Evolutionary conservation across 2,888 invertebrate species (phyloP).

Genomic region (Cryptocephalus primarius): DNA sequence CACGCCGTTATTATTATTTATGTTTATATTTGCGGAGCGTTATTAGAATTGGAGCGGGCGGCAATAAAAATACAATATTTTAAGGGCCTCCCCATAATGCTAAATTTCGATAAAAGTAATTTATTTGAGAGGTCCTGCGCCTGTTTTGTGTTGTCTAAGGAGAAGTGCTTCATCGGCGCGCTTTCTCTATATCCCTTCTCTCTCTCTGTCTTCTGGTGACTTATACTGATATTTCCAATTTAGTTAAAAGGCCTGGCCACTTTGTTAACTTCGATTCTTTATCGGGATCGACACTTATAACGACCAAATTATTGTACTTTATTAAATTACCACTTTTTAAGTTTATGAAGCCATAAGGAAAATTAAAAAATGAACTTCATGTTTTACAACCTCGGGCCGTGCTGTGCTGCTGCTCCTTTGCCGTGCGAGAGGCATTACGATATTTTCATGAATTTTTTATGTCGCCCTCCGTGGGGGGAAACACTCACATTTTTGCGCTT

Average conservation of each 20-base stretch:
- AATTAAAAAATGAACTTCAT: background rate
- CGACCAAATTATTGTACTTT: constrained; percentile 28
- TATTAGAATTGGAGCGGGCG: constrained; percentile 1
- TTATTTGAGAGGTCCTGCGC: constrained; percentile 27
- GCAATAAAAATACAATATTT: constrained; percentile 19
- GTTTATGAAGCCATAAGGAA: background rate
- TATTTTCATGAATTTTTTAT: background rate
- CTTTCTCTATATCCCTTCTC: constrained; percentile 16
- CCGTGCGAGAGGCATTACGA: background rate
- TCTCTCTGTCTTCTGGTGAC: constrained; percentile 9
- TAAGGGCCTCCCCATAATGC: constrained; percentile 20
- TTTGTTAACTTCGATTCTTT: constrained; percentile 34
- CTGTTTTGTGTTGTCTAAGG: constrained; percentile 30
- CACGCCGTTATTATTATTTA: too few species aligned
- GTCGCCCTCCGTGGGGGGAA: background rate
- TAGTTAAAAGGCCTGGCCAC: constrained; percentile 38
- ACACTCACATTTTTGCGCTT: too few species aligned
- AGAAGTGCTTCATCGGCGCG: constrained; percentile 31
- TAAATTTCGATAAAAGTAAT: constrained; percentile 31
- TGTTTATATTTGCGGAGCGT: background rate
- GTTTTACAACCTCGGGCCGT: background rate
- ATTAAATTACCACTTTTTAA: constrained; percentile 9
- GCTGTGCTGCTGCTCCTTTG: background rate
- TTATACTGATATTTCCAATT: constrained; percentile 36
- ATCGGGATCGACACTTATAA: constrained; percentile 37